These are phyloP conservation scores for Glossosoma conforme DNA, from an alignment of 1,140 invertebrate species.

Conservation along the genomic window DNA sequence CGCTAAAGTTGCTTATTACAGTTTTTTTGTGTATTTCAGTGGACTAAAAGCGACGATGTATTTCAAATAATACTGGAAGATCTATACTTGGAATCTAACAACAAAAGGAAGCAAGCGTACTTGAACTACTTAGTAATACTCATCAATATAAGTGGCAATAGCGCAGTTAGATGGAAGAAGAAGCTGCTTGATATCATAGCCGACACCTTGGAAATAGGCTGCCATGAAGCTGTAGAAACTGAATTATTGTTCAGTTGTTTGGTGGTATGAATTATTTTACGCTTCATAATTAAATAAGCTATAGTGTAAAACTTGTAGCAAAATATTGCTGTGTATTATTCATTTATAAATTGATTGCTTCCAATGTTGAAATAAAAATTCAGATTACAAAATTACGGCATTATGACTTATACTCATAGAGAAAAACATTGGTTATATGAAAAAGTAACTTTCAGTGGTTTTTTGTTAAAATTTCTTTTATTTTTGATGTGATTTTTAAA, in stretches of 20 bases:
- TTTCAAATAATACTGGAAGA: conserved; percentile 21
- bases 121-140: conserved; percentile 19
- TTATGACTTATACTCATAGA: too few relatives aligned
- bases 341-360: too few relatives aligned
- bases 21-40: conserved; percentile 19
- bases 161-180: conserved; percentile 27
- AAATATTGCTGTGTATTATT: too few relatives aligned
- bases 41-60: conserved; percentile 25
- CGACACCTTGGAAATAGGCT: conserved; percentile 21
- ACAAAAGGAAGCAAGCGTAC: conserved; percentile 20
- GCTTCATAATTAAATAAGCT: too few relatives aligned
- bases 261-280: conserved; percentile 12
- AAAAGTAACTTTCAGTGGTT: too few relatives aligned
- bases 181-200: conserved; percentile 17
- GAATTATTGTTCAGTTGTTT: conserved; percentile 4
- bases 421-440: too few relatives aligned
- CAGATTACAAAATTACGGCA: too few relatives aligned
- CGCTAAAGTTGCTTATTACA: not conserved
- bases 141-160: conserved; percentile 18
- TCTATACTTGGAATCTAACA: conserved; percentile 11
- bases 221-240: conserved; percentile 6
- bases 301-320: too few relatives aligned
- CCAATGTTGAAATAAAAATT: too few relatives aligned
- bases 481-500: too few relatives aligned
- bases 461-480: too few relatives aligned